These are phyloP conservation scores for Empidonax alnorum DNA, from an alignment of 2,113 vertebrate genomes.

Conservation along the genomic window DNA sequence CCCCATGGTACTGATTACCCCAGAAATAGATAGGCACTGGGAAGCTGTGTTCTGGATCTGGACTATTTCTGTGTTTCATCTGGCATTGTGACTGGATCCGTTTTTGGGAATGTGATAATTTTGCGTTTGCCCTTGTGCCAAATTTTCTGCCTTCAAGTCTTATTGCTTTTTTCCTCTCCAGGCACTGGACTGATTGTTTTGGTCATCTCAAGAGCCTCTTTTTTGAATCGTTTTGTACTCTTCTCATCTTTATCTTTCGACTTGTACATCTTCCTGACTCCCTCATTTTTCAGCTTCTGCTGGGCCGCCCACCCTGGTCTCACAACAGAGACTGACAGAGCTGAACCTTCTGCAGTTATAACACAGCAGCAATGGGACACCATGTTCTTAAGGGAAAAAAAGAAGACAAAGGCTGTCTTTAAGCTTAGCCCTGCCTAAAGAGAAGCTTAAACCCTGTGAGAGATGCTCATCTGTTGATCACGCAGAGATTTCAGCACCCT, in stretches of 20 bases:
- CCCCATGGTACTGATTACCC: conserved; percentile 43
- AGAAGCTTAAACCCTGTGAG: background rate
- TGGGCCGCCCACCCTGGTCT: background rate
- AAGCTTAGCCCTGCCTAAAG: background rate
- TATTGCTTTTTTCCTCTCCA: background rate
- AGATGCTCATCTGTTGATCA: background rate
- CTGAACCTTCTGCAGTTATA: background rate
- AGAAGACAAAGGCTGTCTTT: background rate
- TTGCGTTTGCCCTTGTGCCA: background rate
- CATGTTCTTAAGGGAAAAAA: accelerated
- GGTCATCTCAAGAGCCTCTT: background rate
- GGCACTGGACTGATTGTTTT: background rate
- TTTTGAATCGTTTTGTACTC: background rate
- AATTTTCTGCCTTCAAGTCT: background rate
- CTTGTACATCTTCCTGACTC: background rate
- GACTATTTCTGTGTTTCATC: conserved; percentile 7
- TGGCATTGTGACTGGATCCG: conserved; percentile 21
- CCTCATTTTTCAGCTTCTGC: background rate
- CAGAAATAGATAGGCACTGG: conserved; percentile 31
- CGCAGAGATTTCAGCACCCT: background rate
- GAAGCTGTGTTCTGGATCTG: conserved; percentile 4
- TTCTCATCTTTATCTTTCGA: background rate
- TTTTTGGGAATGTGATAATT: background rate
- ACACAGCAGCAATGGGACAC: background rate
- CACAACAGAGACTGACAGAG: background rate